Evolutionary conservation across 2,113 vertebrate genomes (phyloP).

Genomic region (Ctenodactylus gundi): DNA sequence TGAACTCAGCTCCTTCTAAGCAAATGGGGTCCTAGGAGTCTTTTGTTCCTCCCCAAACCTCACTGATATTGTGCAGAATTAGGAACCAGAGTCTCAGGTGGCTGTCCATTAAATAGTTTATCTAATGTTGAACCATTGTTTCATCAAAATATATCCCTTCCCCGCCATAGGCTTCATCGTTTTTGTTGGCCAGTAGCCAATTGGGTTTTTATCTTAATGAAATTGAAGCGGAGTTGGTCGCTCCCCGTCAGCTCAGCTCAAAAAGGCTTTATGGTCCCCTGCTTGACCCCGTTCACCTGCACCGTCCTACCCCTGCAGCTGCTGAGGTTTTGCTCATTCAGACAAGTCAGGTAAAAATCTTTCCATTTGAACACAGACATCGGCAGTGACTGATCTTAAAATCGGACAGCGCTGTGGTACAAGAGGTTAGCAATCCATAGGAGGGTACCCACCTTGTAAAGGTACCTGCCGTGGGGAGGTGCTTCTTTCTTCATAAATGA

Average conservation of each 20-base stretch:
- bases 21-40: background rate
- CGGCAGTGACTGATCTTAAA: background rate
- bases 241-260: background rate
- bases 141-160: background rate
- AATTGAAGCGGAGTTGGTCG: background rate
- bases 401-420: background rate
- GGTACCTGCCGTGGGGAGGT: background rate
- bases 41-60: background rate
- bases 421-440: background rate
- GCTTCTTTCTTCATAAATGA: background rate
- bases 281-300: background rate
- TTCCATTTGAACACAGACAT: background rate
- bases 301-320: background rate
- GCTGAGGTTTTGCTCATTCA: background rate
- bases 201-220: conserved; percentile 52
- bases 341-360: background rate
- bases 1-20: background rate
- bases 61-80: background rate
- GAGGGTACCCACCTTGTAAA: background rate
- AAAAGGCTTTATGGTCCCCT: background rate
- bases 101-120: background rate
- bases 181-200: background rate
- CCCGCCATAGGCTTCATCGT: background rate
- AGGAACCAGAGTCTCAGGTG: background rate
- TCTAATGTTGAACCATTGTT: background rate